Evolutionary conservation across 1,140 invertebrate genomes (phyloP), one percentile per base, ranked within the genome.

Genomic region (Chrysomallon squamiferum): DNA sequence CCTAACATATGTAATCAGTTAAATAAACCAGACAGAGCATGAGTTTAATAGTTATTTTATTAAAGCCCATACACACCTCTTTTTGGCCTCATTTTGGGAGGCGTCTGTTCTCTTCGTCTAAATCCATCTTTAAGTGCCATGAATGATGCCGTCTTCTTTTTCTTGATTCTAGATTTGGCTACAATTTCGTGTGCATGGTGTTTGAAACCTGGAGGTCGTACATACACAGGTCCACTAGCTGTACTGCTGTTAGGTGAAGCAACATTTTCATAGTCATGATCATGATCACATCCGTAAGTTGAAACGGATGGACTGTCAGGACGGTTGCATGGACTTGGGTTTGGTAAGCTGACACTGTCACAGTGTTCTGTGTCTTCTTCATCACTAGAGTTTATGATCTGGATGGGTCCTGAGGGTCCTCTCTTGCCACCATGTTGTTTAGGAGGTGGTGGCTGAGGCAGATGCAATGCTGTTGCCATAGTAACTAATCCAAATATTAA

Each of bases 191-290:
- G 84, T 25, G 81, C 84, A 73, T 86, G 84, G 30, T 83, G 76
- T 32, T 69, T 74, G 62, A 86, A 86, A 7, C 85, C 85, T 0
- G 86, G 84, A 41, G 79, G 81, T 59, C 86, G 74, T 7, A 85
- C 73, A 73, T 86, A 86, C 9, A 82, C 75, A 9, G 86, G 85
- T 13, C 84, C 86, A 72, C 85, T 86, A 3, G 84, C 80, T 20
- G 85, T 86, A 66, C 84, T 86, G 43, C 84, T 86, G 65, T 76
- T 73, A 3, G 80, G 80, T 3, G 81, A 83, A 13, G 72, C 75
- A 7, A 80, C 76, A 65, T 77, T 82, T 56, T 85, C 82, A 74
- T 83, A 83, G 43, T 84, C 79, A 71, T 78, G 81, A 63, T 77
- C 79, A 69, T 79, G 77, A 61, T 81, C 79, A 64, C 73, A 75